Percentiles rank a stretch among this genome's conserved stretches.
phyloP scores from a whole-genome alignment of 1,140 invertebrate genomes.

The Lasioglossum albipes region DNA sequence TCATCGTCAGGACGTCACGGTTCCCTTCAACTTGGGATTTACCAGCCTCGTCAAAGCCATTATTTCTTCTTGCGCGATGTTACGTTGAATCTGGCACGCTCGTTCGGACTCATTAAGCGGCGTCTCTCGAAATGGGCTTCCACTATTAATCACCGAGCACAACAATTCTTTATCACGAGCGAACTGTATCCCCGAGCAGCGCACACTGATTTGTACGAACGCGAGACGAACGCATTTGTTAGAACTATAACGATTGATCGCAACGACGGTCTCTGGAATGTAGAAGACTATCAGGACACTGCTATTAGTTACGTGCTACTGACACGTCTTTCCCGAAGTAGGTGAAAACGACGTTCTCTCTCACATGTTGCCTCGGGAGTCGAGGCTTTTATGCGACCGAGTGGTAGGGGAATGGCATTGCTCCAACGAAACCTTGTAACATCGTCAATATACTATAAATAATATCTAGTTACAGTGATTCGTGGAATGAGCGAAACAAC shows the following conservation, averaged over 20 bases:
- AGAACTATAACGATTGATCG: too few species aligned
- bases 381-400: constrained; percentile 27
- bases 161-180: too few species aligned
- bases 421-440: constrained; percentile 30
- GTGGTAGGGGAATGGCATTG: constrained; percentile 52
- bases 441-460: constrained; percentile 49
- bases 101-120: background rate
- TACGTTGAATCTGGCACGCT: background rate
- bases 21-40: background rate
- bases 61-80: background rate
- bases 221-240: too few species aligned
- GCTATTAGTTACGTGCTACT: constrained; percentile 7
- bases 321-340: background rate
- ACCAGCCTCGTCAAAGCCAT: background rate
- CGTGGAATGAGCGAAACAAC: background rate
- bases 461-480: background rate
- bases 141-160: too few species aligned
- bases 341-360: background rate
- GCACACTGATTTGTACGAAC: too few species aligned
- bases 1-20: constrained; percentile 8
- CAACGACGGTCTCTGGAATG: too few species aligned
- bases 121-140: too few species aligned
- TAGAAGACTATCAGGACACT: constrained; percentile 2
- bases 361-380: constrained; percentile 15
- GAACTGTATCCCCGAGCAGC: too few species aligned